Conservation (phyloP, 2,113 vertebrate genomes). For the Mola mola region DNA sequence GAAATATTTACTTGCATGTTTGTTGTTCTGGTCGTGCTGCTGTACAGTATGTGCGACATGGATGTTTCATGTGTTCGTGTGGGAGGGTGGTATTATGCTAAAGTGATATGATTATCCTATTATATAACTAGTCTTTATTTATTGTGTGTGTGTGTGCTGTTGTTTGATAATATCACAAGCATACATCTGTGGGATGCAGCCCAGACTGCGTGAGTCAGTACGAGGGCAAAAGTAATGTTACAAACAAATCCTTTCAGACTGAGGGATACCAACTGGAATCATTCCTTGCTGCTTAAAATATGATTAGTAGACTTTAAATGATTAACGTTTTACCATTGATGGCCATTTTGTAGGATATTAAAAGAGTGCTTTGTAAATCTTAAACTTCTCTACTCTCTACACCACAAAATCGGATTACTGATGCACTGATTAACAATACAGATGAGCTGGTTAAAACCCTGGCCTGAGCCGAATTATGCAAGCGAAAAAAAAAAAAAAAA, state of each 20-base stretch:
- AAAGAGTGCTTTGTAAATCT: background rate
- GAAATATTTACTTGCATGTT: background rate
- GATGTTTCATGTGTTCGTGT: slow-evolving; percentile 11
- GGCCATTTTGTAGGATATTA: background rate
- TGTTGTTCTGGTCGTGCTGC: background rate
- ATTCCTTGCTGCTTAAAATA: background rate
- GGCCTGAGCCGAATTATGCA: slow-evolving; percentile 19
- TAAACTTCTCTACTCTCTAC: background rate
- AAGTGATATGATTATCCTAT: slow-evolving; percentile 39
- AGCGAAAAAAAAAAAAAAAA: slow-evolving; percentile 1
- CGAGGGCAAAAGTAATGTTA: slow-evolving; percentile 2
- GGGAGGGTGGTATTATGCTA: slow-evolving; percentile 4
- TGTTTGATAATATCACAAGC: slow-evolving; percentile 54
- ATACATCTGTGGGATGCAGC: slow-evolving; percentile 22
- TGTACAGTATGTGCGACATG: background rate
- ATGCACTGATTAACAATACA: background rate
- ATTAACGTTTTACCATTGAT: background rate
- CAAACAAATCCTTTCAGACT: slow-evolving; percentile 9
- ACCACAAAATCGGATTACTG: background rate
- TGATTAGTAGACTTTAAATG: background rate
- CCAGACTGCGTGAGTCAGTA: slow-evolving; percentile 16
- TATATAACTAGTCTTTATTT: slow-evolving; percentile 58
- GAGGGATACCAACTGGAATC: background rate
- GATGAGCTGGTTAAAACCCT: slow-evolving; percentile 17
- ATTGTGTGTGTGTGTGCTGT: slow-evolving; percentile 17